Evolutionary conservation across 2,797 vertebrate species (phyloP).

Genomic region (Halcyon leucocephala): DNA sequence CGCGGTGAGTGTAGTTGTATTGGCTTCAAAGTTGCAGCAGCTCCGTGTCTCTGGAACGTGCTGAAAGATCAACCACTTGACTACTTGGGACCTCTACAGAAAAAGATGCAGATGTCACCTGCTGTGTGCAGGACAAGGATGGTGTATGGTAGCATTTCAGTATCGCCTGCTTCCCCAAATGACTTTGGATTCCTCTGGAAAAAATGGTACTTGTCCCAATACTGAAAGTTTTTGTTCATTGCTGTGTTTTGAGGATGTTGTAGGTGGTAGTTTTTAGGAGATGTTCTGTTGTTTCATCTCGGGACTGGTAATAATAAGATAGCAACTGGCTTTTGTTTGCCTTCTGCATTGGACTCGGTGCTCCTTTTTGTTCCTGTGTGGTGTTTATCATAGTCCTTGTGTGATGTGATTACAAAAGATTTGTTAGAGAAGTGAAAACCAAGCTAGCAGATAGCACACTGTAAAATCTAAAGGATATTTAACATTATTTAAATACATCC

Average conservation of each 20-base stretch:
- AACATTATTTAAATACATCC: neutral
- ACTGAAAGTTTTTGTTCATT: neutral
- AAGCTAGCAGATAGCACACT: neutral
- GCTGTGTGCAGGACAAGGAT: accelerated
- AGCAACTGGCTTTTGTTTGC: neutral
- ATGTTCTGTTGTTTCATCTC: neutral
- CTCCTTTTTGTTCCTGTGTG: accelerated
- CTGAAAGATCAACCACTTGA: accelerated
- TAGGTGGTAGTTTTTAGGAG: neutral
- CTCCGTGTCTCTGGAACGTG: accelerated
- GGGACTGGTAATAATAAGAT: neutral
- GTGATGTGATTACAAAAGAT: neutral
- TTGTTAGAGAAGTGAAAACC: neutral
- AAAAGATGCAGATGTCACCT: neutral
- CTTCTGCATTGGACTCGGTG: neutral
- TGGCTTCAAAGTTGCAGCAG: neutral
- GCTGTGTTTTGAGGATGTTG: neutral
- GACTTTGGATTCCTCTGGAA: neutral
- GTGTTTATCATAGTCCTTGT: neutral
- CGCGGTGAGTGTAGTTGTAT: accelerated
- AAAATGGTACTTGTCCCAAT: neutral
- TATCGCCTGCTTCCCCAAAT: neutral
- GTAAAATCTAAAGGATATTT: neutral
- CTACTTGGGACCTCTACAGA: neutral
- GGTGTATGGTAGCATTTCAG: neutral